These are phyloP conservation scores for Heterotis niloticus DNA, from an alignment of 2,113 vertebrate species.

Conservation along the genomic window DNA sequence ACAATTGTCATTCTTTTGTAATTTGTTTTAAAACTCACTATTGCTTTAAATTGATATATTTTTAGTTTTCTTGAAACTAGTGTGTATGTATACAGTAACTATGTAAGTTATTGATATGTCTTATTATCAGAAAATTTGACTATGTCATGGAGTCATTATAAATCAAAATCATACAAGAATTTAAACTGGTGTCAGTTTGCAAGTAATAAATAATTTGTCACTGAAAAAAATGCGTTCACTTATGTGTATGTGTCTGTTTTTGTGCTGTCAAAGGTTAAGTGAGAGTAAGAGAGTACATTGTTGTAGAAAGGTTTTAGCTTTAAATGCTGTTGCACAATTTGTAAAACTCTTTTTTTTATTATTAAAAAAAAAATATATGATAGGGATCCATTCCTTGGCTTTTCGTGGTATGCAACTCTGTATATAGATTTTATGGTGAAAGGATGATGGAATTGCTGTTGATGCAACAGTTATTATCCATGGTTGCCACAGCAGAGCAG, in stretches of 20 bases:
- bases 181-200: background rate
- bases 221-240: background rate
- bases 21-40: too few species aligned
- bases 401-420: background rate
- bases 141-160: background rate
- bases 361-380: background rate
- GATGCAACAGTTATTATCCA: background rate
- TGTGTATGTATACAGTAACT: too few species aligned
- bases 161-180: conserved; percentile 2
- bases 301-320: background rate
- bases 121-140: background rate
- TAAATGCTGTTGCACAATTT: background rate
- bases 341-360: background rate
- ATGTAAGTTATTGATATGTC: too few species aligned
- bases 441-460: background rate
- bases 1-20: too few species aligned
- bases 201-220: background rate
- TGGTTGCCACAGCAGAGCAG: background rate
- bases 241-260: background rate
- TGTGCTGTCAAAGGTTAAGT: background rate
- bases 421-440: background rate
- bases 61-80: too few species aligned
- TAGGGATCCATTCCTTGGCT: background rate
- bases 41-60: too few species aligned
- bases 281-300: background rate